Conservation (phyloP, 2,113 vertebrate genomes). For the Bos taurus region ARS-UCD2.0 NC_037337.1:64792001-64792500, state of each 20-base stretch:
- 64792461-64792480: not conserved
- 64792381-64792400: not conserved
- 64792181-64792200: not conserved
- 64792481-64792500: not conserved
- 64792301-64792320: not conserved
- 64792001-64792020: not conserved
- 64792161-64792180: not conserved
- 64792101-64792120: not conserved
- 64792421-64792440: not conserved
- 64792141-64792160: not conserved
- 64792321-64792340: not conserved
- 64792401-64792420: not conserved
- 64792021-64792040: not conserved
- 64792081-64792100: not conserved
- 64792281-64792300: not conserved
- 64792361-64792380: not conserved
- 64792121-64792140: not conserved
- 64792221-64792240: not conserved
- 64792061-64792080: not conserved
- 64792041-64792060: not conserved
- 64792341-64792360: not conserved
- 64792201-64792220: not conserved
- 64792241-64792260: not conserved
- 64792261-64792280: not conserved
- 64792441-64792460: not conserved